These are phyloP conservation scores for Drosophila yooni DNA, from an alignment of 2,888 invertebrate species.

Conservation along the genomic window DNA sequence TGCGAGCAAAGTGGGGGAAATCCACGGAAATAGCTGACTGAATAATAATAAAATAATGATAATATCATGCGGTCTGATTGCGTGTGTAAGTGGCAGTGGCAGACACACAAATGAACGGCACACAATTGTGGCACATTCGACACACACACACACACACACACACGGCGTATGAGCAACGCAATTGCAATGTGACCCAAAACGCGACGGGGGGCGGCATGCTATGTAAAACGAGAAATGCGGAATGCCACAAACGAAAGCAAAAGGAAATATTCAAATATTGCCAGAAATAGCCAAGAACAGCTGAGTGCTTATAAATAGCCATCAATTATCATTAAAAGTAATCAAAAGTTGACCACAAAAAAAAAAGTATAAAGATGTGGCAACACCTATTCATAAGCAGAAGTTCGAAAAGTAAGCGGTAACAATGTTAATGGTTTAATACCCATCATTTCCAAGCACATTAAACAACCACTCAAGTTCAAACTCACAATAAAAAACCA, in stretches of 20 bases:
- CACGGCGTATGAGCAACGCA: constrained; percentile 63
- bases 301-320: neutral
- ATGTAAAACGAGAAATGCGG: neutral
- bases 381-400: neutral
- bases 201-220: neutral
- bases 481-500: constrained; percentile 5
- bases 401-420: neutral
- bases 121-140: constrained; percentile 30
- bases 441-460: constrained; percentile 32
- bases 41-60: constrained; percentile 48
- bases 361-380: neutral
- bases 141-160: constrained; percentile 17
- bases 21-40: constrained; percentile 56
- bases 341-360: neutral
- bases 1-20: constrained; percentile 51
- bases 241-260: constrained; percentile 20
- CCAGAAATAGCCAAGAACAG: constrained; percentile 9
- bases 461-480: constrained; percentile 34
- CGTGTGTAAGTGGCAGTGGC: constrained; percentile 28
- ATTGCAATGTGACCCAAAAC: constrained; percentile 37
- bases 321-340: neutral
- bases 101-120: constrained; percentile 13
- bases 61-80: constrained; percentile 43
- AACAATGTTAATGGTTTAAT: neutral
- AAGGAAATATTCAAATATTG: constrained; percentile 3